These are phyloP conservation scores for Varroa destructor DNA, from an alignment of 1,140 invertebrate species.

Conservation along the genomic window DNA sequence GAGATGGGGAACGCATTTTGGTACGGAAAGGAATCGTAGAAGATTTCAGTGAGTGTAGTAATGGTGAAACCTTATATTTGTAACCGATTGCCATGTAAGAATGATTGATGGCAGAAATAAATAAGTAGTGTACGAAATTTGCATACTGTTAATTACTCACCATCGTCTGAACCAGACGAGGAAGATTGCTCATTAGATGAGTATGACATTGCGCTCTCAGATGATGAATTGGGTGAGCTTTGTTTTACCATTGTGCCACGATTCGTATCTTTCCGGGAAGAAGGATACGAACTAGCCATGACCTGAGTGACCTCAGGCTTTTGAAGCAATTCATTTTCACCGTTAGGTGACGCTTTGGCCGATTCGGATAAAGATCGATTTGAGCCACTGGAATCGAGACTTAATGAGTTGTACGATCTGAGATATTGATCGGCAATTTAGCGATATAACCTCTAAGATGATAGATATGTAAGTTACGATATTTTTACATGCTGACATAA, in stretches of 20 bases:
- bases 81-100: background rate
- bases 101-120: too few relatives aligned
- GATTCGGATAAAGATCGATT: slow-evolving; percentile 1
- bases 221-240: slow-evolving; percentile 13
- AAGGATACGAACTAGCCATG: too few relatives aligned
- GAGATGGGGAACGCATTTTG: background rate
- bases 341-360: background rate
- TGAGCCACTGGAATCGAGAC: slow-evolving; percentile 1
- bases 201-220: slow-evolving; percentile 17
- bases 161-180: slow-evolving; percentile 16
- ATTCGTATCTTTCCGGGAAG: background rate
- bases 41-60: background rate
- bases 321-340: background rate
- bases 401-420: slow-evolving; percentile 3
- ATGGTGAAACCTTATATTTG: background rate
- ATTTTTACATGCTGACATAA: too few relatives aligned
- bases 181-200: slow-evolving; percentile 4
- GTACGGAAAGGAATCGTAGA: background rate
- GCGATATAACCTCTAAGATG: too few relatives aligned
- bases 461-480: too few relatives aligned
- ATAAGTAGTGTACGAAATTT: too few relatives aligned
- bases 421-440: background rate
- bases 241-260: background rate
- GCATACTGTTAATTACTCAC: background rate
- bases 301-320: too few relatives aligned